These are phyloP conservation scores for Oryzias curvinotus DNA, from an alignment of 2,113 vertebrate genomes.

Conservation along the genomic window DNA sequence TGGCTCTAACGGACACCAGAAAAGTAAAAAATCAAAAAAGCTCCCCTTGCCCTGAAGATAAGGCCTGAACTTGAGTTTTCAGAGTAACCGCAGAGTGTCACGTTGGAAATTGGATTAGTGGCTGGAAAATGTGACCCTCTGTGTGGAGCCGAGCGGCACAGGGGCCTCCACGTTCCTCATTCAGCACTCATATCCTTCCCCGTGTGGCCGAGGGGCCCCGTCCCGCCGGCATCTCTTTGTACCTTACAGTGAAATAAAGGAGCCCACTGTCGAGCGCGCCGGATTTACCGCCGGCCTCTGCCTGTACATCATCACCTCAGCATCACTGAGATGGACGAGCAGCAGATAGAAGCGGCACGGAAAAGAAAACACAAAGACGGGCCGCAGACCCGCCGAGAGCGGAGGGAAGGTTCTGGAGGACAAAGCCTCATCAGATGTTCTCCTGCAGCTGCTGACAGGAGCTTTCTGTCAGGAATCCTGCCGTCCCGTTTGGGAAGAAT, in stretches of 20 bases:
- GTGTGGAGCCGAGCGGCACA: constrained; percentile 12
- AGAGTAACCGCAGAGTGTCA: neutral
- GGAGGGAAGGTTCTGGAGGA: neutral
- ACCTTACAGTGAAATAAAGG: constrained; percentile 58
- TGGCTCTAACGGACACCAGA: too few relatives aligned
- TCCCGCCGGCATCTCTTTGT: constrained; percentile 38
- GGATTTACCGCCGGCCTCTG: constrained; percentile 27
- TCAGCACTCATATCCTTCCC: constrained; percentile 38
- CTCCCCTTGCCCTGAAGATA: neutral
- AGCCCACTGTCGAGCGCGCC: constrained; percentile 48
- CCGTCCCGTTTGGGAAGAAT: constrained; percentile 55
- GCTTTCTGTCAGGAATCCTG: constrained; percentile 40
- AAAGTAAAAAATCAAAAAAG: too few relatives aligned
- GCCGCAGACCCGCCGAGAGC: neutral
- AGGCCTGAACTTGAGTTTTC: neutral
- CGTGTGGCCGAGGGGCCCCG: constrained; percentile 34
- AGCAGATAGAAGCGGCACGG: neutral
- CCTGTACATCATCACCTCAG: constrained; percentile 57
- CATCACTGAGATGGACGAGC: constrained; percentile 48
- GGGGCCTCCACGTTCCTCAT: constrained; percentile 20
- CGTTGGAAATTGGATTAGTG: constrained; percentile 5
- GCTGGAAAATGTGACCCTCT: neutral
- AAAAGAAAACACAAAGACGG: too few relatives aligned
- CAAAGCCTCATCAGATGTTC: constrained; percentile 4
- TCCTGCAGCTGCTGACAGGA: constrained; percentile 16